Conservation (phyloP, 2,113 vertebrate species). For the Monopterus albus region DNA sequence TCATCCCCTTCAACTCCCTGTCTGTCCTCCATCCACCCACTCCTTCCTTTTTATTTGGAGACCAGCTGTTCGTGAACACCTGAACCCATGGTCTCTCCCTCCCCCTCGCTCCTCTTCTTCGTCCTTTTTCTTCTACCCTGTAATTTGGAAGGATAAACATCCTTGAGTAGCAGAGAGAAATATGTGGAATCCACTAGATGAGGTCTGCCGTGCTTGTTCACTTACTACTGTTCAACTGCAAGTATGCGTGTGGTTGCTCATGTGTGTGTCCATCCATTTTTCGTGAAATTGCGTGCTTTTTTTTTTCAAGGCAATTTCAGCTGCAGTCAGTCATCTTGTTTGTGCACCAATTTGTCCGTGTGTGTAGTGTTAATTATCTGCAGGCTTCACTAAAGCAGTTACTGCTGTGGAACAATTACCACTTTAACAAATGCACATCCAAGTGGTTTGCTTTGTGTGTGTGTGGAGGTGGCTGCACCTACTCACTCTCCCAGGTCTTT, state of each 20-base stretch:
- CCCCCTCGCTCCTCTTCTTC: conserved; percentile 2
- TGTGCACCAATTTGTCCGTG: conserved; percentile 37
- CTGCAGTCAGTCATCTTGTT: conserved; percentile 34
- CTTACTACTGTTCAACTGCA: conserved; percentile 25
- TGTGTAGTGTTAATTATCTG: conserved; percentile 54
- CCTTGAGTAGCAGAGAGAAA: conserved; percentile 69
- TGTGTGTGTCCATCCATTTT: background rate
- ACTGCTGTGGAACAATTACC: conserved; percentile 56
- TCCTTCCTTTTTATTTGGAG: conserved; percentile 38
- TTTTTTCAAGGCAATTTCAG: conserved; percentile 10
- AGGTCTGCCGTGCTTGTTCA: conserved; percentile 48
- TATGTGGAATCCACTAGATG: conserved; percentile 71
- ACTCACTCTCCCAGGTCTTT: conserved; percentile 46
- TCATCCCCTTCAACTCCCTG: conserved; percentile 26
- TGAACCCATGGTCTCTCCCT: conserved; percentile 54
- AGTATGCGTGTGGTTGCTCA: conserved; percentile 2
- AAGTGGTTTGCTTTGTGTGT: conserved; percentile 23
- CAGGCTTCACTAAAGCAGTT: conserved; percentile 46
- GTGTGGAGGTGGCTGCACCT: conserved; percentile 37
- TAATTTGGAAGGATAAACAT: conserved; percentile 79
- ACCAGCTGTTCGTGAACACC: conserved; percentile 81
- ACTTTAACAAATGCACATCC: conserved; percentile 47
- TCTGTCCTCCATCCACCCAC: conserved; percentile 28
- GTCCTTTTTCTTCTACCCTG: conserved; percentile 57
- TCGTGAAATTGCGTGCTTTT: background rate